Percentiles rank a stretch among this genome's conserved stretches.
These are phyloP conservation scores for Digitonthophagus gazella DNA, from an alignment of 2,888 invertebrate species.

Conservation along the genomic window DNA sequence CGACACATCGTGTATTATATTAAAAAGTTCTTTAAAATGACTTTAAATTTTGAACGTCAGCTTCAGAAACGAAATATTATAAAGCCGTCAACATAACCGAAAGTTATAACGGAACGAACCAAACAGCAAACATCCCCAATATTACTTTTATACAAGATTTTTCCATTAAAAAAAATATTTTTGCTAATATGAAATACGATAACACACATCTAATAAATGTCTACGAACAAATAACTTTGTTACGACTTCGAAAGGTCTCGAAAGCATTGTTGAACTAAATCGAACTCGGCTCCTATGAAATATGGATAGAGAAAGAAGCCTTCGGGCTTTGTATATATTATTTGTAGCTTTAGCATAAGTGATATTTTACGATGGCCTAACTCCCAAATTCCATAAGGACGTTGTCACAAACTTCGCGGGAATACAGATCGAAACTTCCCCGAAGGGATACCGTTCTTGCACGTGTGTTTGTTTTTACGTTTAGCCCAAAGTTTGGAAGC, in stretches of 20 bases:
- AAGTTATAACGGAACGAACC: background rate
- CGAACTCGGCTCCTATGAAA: background rate
- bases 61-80: background rate
- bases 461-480: background rate
- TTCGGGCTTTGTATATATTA: constrained; percentile 19
- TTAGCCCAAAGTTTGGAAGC: background rate
- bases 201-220: background rate
- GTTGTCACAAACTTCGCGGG: background rate
- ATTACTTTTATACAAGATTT: background rate
- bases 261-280: background rate
- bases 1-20: too few relatives aligned
- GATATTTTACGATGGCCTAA: constrained; percentile 27
- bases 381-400: constrained; percentile 7
- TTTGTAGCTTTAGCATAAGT: constrained; percentile 26
- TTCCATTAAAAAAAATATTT: background rate
- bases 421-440: background rate
- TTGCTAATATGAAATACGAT: too few relatives aligned
- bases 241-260: background rate
- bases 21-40: too few relatives aligned
- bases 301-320: background rate
- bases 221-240: background rate
- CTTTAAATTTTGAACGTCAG: too few relatives aligned
- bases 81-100: background rate
- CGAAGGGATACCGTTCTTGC: background rate
- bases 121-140: too few relatives aligned